Base-by-base conservation (phyloP, 2,888 invertebrate genomes). In the Chorisops tibialis region DNA sequence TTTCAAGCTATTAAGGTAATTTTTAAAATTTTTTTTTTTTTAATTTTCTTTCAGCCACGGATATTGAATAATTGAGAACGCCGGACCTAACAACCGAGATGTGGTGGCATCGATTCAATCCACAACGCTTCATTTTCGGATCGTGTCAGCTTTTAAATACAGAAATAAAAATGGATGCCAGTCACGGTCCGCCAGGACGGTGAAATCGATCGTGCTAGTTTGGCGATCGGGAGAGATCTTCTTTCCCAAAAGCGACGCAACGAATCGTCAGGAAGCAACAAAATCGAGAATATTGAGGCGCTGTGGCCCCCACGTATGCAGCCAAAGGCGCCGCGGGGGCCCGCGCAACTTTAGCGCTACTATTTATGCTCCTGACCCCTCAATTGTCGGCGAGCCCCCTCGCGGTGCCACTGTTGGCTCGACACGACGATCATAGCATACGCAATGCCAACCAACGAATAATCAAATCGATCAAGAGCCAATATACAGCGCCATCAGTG, bases 281-380 rank as follows among this genome's bases (percentile, higher is more conserved):
- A 41, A 22, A 56, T 18, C 38, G 5, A 18, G 21, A 50, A 11
- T 16, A 70, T 69, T 71, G 69, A 71, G 71, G 73, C 74, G 73
- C 72, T 75, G 75, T 75, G 75, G 77, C 75, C 77, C 77, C 77
- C 76, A 74, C 73, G 75, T 70, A 72, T 72, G 71, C 75, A 73
- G 73, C 71, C 71, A 72, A 72, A 71, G 75, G 76, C 75, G 75
- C 75, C 77, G 77, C 77, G 76, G 76, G 75, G 77, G 77, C 76
- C 75, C 72, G 71, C 72, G 73, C 69, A 69, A 64, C 69, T 68
- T 63, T 69, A 65, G 70, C 72, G 67, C 70, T 71, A 66, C 63
- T 70, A 64, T 61, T 72, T 69, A 70, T 74, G 70, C 70, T 76
- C 66, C 68, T 73, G 70, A 69, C 74, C 71, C 72, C 71, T 68